Conservation (phyloP, 2,797 vertebrate genomes). For the Macrochelys suwanniensis region DNA sequence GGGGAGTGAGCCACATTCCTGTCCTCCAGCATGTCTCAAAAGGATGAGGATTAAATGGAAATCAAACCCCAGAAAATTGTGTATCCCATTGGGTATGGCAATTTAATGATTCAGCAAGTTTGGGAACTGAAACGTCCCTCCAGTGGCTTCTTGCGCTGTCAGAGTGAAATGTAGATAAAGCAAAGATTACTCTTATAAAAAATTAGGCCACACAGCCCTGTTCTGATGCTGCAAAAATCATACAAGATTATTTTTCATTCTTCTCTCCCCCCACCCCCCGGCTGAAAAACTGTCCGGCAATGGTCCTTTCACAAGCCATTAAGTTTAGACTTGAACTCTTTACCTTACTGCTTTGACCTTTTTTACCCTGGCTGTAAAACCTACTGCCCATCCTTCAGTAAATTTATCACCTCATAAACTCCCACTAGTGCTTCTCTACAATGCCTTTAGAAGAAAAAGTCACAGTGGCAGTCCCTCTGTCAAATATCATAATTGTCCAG, state of each 20-base stretch:
- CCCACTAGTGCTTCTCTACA: constrained; percentile 53
- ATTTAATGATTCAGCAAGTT: constrained; percentile 13
- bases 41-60: constrained; percentile 48
- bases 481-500: constrained; percentile 2
- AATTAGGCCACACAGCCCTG: neutral
- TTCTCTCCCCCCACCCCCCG: neutral
- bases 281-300: constrained; percentile 70
- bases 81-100: constrained; percentile 51
- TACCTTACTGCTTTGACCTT: constrained; percentile 83
- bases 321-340: constrained; percentile 87
- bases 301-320: constrained; percentile 85
- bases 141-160: neutral
- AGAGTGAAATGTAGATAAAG: neutral
- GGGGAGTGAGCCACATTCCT: constrained; percentile 28
- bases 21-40: constrained; percentile 20
- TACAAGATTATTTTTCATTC: constrained; percentile 35
- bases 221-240: constrained; percentile 1
- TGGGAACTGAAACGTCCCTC: constrained; percentile 38
- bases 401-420: constrained; percentile 87
- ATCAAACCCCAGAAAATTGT: constrained; percentile 34
- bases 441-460: constrained; percentile 41
- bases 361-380: constrained; percentile 81
- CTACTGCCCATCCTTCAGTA: constrained; percentile 83
- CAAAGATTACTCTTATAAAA: constrained; percentile 15
- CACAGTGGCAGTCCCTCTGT: neutral